Percentiles rank a stretch among this genome's conserved stretches.
These are phyloP conservation scores for Dissostichus mawsoni DNA, from an alignment of 2,113 vertebrate species.

Conservation along the genomic window DNA sequence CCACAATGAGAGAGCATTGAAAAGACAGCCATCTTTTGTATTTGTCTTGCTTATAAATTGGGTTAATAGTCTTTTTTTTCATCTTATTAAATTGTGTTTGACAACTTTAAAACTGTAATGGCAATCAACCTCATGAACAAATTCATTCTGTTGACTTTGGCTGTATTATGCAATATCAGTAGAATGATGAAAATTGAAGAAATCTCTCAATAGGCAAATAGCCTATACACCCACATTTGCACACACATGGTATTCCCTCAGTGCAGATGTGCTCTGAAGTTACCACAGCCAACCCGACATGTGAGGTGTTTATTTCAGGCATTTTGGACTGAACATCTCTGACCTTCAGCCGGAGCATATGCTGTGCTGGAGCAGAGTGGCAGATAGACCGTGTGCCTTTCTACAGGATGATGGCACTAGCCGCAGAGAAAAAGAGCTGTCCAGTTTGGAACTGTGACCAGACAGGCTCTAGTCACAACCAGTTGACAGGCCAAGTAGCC, in stretches of 20 bases:
- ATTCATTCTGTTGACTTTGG: constrained; percentile 23
- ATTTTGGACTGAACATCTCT: constrained; percentile 76
- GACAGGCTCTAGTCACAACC: constrained; percentile 78
- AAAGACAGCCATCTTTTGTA: not conserved
- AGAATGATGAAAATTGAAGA: constrained; percentile 46
- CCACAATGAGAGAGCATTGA: not conserved
- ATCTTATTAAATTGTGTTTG: not conserved
- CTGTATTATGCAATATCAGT: constrained; percentile 31
- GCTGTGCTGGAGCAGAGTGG: constrained; percentile 69
- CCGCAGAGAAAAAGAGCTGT: constrained; percentile 78
- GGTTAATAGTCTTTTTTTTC: not conserved
- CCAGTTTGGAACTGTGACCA: constrained; percentile 80
- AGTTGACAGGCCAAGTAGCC: constrained; percentile 77
- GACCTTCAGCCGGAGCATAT: constrained; percentile 85
- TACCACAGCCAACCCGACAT: constrained; percentile 48
- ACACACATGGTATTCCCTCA: constrained; percentile 18
- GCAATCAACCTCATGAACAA: not conserved
- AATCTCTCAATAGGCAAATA: constrained; percentile 5
- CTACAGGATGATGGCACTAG: constrained; percentile 66
- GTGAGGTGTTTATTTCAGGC: constrained; percentile 72
- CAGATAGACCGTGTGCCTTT: constrained; percentile 68
- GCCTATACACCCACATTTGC: not conserved
- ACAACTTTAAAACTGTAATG: not conserved
- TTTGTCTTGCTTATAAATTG: not conserved
- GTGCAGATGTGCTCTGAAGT: constrained; percentile 45